Evolutionary conservation across 2,113 vertebrate genomes (phyloP), one percentile per base, ranked within the genome.

Genomic region (Sylvicapra grimmia): DNA sequence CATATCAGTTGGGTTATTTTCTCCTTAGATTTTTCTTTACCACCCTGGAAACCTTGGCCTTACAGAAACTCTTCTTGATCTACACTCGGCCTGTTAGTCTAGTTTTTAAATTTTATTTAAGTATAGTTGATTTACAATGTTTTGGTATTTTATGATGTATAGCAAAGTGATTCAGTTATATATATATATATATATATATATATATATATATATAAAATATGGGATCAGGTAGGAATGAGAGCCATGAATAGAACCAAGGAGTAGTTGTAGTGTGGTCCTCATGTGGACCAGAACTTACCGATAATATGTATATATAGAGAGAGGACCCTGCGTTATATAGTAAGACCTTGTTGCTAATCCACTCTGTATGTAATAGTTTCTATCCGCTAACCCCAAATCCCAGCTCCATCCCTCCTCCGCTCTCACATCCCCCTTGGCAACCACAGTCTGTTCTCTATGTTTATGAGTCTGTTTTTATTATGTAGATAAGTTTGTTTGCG

Each of bases 201-300:
- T n/a, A 15, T 3, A 29, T 3, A 4, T 33, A 15, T 15, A 65
- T 63, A 63, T 7, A 68, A 0, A 68, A 18, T 36, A 8, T 36
- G 23, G 19, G 8, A 8, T 10, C 19, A 36, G 4, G 7, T 68
- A 21, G 16, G 6, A 86, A 59, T 15, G 14, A 49, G 8, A 47
- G 23, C 8, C 77, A 58, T 40, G 14, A 40, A 44, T 1, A 8
- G 51, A 53, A 19, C 10, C 25, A 31, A 56, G 33, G 8, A 12
- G 1, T 0, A 21, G 9, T 7, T 15, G 3, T 12, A 13, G 14
- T 33, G 3, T 80, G 53, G 15, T 79, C 23, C 11, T 40, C 18
- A 47, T 40, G 27, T 27, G 44, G 49, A 14, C 33, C 8, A 51
- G 33, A 84, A 3, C 7, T 33, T 47, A 3, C 40, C 0, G 25